Evolutionary conservation across 2,797 vertebrate genomes (phyloP), one percentile per base, ranked within the genome.

Genomic region (Echeneis naucrates): DNA sequence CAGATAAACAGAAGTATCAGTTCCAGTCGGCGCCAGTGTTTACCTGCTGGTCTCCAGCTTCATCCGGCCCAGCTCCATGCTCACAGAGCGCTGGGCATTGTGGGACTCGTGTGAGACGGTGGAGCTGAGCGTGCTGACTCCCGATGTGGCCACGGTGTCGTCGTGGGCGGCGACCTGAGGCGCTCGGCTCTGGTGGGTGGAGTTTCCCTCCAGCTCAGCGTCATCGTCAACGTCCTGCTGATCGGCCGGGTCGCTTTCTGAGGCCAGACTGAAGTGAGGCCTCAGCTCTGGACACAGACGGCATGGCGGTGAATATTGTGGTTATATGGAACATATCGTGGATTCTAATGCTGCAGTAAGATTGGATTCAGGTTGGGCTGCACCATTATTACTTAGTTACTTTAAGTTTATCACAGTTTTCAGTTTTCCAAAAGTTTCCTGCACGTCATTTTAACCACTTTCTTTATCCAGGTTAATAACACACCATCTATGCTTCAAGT

Each of bases 111-210:
- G 96, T 1, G 98, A 99, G 4, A 97, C 93, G 0, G 96, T 98
- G 60, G 98, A 99, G 87, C 97, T 99, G 89, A 99, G 98, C 0
- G 98, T 99, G 96, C 98, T 99, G 72, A 99, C 96, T 23, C 98
- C 98, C 0, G 98, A 99, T 23, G 98, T 99, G 79, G 88, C 97
- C 86, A 98, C 95, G 0, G 94, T 95, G 86, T 99, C 98, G 51
- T 99, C 98, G 24, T 95, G 90, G 40, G 93, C 63, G 10, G 87
- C 88, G 12, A 83, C 89, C 6, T 95, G 92, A 7, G 94, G 91
- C 10, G 69, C 92, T 16, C 92, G 90, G 60, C 89, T 90, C 81
- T 94, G 95, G 78, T 92, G 95, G 60, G 92, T 61, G 68, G 92
- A 93, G 72, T 81, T 90, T 57, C 91, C 85, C 9, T 93, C 93